Percentiles rank a stretch among this genome's conserved stretches.
Evolutionary conservation across 1,140 invertebrate genomes (phyloP).

Genomic region (Atopsyche davidsoni): DNA sequence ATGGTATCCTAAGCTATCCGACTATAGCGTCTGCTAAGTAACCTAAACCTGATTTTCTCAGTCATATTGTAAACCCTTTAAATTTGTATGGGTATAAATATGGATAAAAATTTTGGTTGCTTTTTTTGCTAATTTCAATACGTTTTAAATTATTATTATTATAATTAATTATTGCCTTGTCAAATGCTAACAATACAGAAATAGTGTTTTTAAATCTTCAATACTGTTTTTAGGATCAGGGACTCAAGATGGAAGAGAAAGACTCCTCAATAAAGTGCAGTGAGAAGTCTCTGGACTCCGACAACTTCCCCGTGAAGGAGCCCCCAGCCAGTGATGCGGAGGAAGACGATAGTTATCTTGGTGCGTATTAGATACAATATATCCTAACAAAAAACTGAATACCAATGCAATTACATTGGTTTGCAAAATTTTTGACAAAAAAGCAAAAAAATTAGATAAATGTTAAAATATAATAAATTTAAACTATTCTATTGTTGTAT

Average conservation of each 20-base stretch:
- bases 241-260: constrained; percentile 5
- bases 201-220: neutral
- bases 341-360: constrained; percentile 25
- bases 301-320: constrained; percentile 7
- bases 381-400: no score
- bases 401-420: neutral
- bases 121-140: no score
- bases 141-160: no score
- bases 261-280: constrained; percentile 2
- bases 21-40: no score
- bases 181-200: no score
- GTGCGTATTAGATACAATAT: no score
- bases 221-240: constrained; percentile 8
- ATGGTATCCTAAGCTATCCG: no score
- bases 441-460: neutral
- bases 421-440: neutral
- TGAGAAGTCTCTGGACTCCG: constrained; percentile 7
- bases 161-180: no score
- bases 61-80: no score
- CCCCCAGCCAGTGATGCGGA: constrained; percentile 14
- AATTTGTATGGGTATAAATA: no score
- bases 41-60: no score
- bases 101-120: no score
- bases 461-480: constrained; percentile 4
- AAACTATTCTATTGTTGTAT: constrained; percentile 4